Conservation (phyloP, 2,797 vertebrate genomes). For the Lacerta agilis region DNA sequence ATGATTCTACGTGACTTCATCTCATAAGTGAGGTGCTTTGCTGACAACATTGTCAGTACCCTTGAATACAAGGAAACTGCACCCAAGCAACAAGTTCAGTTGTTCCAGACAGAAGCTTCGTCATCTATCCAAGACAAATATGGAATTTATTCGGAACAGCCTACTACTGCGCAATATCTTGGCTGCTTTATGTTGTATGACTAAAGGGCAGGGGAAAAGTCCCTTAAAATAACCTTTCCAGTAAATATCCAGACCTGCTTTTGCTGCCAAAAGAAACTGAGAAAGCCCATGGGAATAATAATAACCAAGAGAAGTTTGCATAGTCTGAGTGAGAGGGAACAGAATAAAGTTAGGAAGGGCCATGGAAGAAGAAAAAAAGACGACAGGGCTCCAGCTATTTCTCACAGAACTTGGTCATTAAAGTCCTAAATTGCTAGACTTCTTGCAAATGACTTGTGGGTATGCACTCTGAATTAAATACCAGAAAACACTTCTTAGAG, state of each 20-base stretch:
- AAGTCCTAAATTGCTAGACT: not conserved
- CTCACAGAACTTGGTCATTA: not conserved
- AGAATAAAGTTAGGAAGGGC: not conserved
- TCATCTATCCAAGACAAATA: constrained; percentile 72
- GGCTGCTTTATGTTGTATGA: constrained; percentile 46
- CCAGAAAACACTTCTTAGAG: not conserved
- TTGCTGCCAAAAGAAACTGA: constrained; percentile 17
- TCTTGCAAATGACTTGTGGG: not conserved
- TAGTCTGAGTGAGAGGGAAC: not conserved
- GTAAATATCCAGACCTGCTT: constrained; percentile 42
- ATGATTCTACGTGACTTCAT: constrained; percentile 50
- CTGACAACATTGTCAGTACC: constrained; percentile 65
- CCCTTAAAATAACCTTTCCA: constrained; percentile 10
- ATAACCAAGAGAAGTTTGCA: not conserved
- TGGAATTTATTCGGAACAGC: constrained; percentile 50
- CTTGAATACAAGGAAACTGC: constrained; percentile 73
- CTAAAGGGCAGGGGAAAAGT: constrained; percentile 48
- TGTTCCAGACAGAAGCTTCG: constrained; percentile 58
- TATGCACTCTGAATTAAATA: not conserved
- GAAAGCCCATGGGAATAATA: constrained; percentile 7
- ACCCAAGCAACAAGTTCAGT: constrained; percentile 66
- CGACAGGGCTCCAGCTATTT: not conserved
- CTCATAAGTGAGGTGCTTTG: constrained; percentile 48
- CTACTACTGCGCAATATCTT: constrained; percentile 51
- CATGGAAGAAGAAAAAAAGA: not conserved